phyloP scores from a whole-genome alignment of 2,113 vertebrate genomes.

The Neotragus moschatus region DNA sequence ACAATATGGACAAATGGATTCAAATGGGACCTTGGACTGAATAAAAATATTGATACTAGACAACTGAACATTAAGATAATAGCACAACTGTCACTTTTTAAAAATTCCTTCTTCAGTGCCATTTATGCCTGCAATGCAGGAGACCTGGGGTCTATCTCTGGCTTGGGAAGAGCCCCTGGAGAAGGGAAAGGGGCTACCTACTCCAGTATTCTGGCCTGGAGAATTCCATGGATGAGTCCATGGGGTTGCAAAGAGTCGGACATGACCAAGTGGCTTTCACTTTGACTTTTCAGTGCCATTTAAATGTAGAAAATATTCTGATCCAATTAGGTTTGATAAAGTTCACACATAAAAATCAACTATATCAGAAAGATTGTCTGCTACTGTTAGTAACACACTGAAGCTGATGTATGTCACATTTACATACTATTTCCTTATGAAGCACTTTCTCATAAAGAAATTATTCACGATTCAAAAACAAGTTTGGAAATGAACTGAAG shows the following conservation, averaged over 20 bases:
- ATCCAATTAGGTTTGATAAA: not conserved
- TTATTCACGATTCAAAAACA: not conserved
- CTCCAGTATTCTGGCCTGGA: not conserved
- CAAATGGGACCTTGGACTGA: not conserved
- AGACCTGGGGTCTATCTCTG: not conserved
- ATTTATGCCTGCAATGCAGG: not conserved
- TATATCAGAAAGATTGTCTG: not conserved
- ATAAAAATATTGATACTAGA: not conserved
- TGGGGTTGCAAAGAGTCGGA: rapidly evolving
- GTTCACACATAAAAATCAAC: not conserved
- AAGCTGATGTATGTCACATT: not conserved
- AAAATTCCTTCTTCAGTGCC: not conserved
- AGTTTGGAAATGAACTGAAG: not conserved
- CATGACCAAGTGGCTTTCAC: not conserved
- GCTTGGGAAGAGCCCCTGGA: not conserved
- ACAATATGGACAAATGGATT: not conserved
- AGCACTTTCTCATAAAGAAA: not conserved
- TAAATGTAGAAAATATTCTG: not conserved
- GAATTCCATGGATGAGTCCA: not conserved
- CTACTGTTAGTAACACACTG: not conserved
- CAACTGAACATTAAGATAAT: not conserved
- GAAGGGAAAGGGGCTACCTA: not conserved
- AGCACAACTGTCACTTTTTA: not conserved
- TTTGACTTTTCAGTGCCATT: not conserved
- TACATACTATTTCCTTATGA: not conserved